These are phyloP conservation scores for Toxotes jaculatrix DNA, from an alignment of 2,113 vertebrate species.

Conservation along the genomic window DNA sequence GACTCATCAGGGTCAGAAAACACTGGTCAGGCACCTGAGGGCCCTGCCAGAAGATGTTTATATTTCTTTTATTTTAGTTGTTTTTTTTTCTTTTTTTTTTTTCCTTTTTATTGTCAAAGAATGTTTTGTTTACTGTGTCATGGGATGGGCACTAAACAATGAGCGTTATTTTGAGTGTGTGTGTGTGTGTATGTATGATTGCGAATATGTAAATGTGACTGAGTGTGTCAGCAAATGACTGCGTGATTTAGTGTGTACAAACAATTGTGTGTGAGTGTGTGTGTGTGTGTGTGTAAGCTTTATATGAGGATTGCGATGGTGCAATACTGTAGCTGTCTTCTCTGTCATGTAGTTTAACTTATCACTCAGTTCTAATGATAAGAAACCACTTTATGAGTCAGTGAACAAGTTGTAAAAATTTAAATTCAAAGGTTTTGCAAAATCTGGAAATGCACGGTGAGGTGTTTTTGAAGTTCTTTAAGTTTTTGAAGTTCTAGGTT, in stretches of 20 bases:
- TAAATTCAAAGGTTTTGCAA: conserved; percentile 29
- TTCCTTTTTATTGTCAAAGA: conserved; percentile 59
- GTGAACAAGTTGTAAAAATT: conserved; percentile 44
- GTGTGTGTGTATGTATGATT: conserved; percentile 41
- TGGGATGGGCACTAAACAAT: conserved; percentile 68
- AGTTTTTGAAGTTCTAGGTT: conserved; percentile 32
- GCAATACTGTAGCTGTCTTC: conserved; percentile 75
- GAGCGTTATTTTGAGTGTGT: conserved; percentile 50
- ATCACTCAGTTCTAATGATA: conserved; percentile 64
- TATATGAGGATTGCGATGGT: conserved; percentile 63
- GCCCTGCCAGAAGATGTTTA: conserved; percentile 73
- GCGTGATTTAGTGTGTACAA: conserved; percentile 42
- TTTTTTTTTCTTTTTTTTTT: conserved; percentile 29
- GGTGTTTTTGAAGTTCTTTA: conserved; percentile 40
- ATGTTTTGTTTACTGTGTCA: conserved; percentile 77
- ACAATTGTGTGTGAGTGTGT: background rate
- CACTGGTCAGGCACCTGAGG: conserved; percentile 65
- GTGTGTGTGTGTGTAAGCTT: conserved; percentile 22
- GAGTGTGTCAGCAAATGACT: background rate
- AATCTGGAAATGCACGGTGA: conserved; percentile 26
- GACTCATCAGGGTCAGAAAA: conserved; percentile 69
- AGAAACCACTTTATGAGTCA: conserved; percentile 72
- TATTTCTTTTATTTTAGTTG: conserved; percentile 65
- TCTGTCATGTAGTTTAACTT: conserved; percentile 74
- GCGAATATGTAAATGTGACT: conserved; percentile 39